Base-by-base conservation (phyloP, 2,888 invertebrate species). In the Caenorhabditis uteleia region DNA sequence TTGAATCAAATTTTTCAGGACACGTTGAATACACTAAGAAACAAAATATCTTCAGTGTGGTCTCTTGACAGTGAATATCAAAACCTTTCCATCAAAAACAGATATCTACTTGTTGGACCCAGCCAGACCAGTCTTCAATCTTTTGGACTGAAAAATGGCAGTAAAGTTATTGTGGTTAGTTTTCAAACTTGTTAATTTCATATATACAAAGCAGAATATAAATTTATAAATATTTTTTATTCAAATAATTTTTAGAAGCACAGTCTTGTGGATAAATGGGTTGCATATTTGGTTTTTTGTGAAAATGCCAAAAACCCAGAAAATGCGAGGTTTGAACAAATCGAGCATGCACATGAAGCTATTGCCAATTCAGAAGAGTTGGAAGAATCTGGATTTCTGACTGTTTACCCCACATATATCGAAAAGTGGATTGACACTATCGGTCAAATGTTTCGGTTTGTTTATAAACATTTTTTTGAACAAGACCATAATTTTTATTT, bases 361-460 rank as follows among this genome's bases (percentile, higher is more conserved):
- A 57, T 62, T 12, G 45, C 50, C 16, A 25, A 34, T 42, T 57
- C 62, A 53, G 29, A 62, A 58, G 25, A 20, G 4, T 51, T 57
- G 18, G 57, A 62, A 29, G 57, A 51, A 45, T 57, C 62, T 38
- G 51, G 57, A 50, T 62, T 62, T 62, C 33, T 62, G 51, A 26
- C 6, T 21, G 62, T 26, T 27, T 62, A 62, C 20, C 21, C 16
- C 57, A 33, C 23, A 16, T 58, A 51, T 51, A 29, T 5, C 25
- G 16, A 29, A 57, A 20, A 45, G 23, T 62, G 62, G 57, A 38
- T 14, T 10, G 51, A 57, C 18, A 51, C 62, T 51, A 62, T 50
- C 42, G 25, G 62, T 46, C 39, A 18, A 49, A 51, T 62, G 51
- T 51, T 57, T 57, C 44, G 62, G 62, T 62, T 58, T 58, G 62